phyloP scores from a whole-genome alignment of 2,113 vertebrate genomes.

The Malurus alboscapulatus region DNA sequence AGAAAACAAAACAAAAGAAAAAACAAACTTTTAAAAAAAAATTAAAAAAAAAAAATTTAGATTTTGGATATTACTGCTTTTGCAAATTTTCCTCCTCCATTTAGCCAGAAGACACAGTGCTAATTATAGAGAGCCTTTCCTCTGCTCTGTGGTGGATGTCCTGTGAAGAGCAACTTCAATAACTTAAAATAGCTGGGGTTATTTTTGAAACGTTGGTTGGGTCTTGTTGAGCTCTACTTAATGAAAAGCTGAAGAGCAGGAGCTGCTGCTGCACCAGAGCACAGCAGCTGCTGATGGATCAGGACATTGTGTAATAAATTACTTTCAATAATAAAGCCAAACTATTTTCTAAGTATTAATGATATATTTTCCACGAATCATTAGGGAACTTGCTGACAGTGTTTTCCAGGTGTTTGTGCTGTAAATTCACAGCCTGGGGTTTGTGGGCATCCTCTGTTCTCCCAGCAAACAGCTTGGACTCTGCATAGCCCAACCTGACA shows the following conservation, averaged over 20 bases:
- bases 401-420: not conserved
- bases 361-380: not conserved
- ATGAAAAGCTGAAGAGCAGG: not conserved
- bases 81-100: not conserved
- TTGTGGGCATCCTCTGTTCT: not conserved
- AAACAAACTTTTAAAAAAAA: not conserved
- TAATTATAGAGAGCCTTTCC: slow-evolving; percentile 60
- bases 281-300: too few relatives aligned
- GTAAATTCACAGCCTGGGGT: not conserved
- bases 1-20: not conserved
- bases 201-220: slow-evolving; percentile 55
- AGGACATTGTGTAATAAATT: too few relatives aligned
- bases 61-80: not conserved
- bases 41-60: not conserved
- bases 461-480: not conserved
- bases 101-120: not conserved
- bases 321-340: not conserved
- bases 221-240: not conserved
- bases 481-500: not conserved
- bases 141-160: not conserved
- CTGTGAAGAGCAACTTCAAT: not conserved
- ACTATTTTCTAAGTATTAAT: not conserved
- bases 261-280: too few relatives aligned
- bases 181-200: slow-evolving; percentile 34
- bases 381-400: not conserved